Percentiles rank a stretch among this genome's conserved stretches.
Conservation (phyloP, 2,113 vertebrate species). For the Clarias magur region DNA sequence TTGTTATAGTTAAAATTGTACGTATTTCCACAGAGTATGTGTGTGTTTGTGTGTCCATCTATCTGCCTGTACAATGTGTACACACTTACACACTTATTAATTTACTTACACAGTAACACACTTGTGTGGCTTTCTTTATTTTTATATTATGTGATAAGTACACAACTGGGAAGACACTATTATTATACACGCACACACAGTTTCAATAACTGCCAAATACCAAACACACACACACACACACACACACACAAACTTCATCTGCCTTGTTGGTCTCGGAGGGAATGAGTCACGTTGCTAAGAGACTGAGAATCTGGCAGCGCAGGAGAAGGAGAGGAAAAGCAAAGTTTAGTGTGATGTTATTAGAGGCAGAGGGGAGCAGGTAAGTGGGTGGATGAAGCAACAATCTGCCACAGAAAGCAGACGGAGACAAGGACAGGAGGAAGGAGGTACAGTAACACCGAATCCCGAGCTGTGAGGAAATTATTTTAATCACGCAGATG, state of each 20-base stretch:
- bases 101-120: neutral
- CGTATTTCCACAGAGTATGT: no score
- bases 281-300: slow-evolving; percentile 64
- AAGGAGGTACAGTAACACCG: neutral
- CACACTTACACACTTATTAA: neutral
- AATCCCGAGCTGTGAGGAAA: neutral
- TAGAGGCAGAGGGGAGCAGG: slow-evolving; percentile 45
- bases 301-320: slow-evolving; percentile 44
- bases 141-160: slow-evolving; percentile 17
- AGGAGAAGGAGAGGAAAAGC: slow-evolving; percentile 40
- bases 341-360: slow-evolving; percentile 49
- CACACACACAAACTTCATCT: slow-evolving; percentile 38
- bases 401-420: slow-evolving; percentile 11
- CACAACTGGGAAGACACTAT: slow-evolving; percentile 1
- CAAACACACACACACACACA: slow-evolving; percentile 26
- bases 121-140: neutral
- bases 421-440: slow-evolving; percentile 4
- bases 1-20: no score
- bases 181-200: slow-evolving; percentile 2
- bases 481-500: neutral
- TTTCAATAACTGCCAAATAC: neutral
- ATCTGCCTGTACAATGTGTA: neutral
- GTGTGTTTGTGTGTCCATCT: neutral
- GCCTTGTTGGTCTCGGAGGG: slow-evolving; percentile 40
- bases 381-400: slow-evolving; percentile 52